These are phyloP conservation scores for Brachypteracias leptosomus DNA, from an alignment of 2,113 vertebrate genomes.

Conservation along the genomic window DNA sequence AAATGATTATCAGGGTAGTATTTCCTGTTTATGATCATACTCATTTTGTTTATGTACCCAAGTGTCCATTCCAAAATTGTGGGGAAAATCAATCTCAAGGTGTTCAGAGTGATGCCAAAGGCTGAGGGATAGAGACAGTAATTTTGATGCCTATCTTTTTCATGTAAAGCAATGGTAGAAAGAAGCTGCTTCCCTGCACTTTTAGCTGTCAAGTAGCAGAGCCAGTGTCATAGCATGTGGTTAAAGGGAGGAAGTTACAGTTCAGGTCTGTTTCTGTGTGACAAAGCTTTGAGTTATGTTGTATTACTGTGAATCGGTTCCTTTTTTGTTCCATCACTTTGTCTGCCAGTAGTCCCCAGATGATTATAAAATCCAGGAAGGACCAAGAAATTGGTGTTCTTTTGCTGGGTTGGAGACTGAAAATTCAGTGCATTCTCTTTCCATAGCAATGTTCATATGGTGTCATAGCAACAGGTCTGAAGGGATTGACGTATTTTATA, in stretches of 20 bases:
- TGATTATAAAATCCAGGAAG: neutral
- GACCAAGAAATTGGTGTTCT: neutral
- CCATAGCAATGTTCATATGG: neutral
- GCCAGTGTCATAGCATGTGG: neutral
- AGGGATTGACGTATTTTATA: neutral
- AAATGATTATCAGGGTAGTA: neutral
- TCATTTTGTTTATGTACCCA: neutral
- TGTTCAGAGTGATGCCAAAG: neutral
- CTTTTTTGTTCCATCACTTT: neutral
- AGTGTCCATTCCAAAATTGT: neutral
- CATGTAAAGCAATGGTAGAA: neutral
- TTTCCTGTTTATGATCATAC: neutral
- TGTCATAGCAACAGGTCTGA: neutral
- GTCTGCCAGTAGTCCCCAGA: neutral
- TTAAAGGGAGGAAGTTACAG: neutral
- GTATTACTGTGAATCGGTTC: neutral
- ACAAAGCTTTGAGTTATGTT: neutral
- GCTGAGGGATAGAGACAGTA: neutral
- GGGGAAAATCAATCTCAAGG: neutral
- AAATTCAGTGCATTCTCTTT: neutral
- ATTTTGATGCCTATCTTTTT: neutral
- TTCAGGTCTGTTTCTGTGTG: neutral
- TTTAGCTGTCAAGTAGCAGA: neutral
- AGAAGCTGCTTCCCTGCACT: neutral
- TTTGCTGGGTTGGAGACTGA: neutral